Percentiles rank a stretch among this genome's conserved stretches.
phyloP scores from a whole-genome alignment of 2,797 vertebrate species.

The Thamnophis elegans region DNA sequence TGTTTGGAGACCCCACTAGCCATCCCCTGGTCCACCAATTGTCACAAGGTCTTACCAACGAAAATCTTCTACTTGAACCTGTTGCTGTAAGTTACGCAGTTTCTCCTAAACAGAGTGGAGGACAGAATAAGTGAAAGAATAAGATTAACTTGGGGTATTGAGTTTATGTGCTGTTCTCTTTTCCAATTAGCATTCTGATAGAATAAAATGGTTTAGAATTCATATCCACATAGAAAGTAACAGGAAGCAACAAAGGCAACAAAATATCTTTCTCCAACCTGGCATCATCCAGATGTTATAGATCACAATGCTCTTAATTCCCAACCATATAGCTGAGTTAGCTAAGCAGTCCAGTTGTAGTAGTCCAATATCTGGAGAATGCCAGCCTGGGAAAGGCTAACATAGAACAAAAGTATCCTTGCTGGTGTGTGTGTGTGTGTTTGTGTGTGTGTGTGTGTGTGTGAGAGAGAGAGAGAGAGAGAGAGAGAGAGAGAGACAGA shows the following conservation, averaged over 20 bases:
- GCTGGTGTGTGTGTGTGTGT: neutral
- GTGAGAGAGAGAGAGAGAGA: too few relatives aligned
- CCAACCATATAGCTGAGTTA: neutral
- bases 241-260: neutral
- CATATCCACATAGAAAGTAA: neutral
- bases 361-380: neutral
- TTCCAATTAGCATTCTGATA: neutral
- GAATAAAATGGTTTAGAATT: neutral
- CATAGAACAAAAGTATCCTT: neutral
- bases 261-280: neutral
- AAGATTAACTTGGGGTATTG: neutral
- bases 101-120: conserved; percentile 50
- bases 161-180: conserved; percentile 30
- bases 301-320: neutral
- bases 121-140: neutral
- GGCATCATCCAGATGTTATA: neutral
- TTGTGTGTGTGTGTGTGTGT: neutral
- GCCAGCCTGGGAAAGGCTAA: neutral
- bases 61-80: conserved; percentile 56
- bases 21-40: conserved; percentile 19
- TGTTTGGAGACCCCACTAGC: conserved; percentile 42
- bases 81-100: conserved; percentile 59
- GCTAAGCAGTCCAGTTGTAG: neutral
- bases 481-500: too few relatives aligned
- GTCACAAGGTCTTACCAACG: conserved; percentile 33